Evolutionary conservation across 2,888 invertebrate species (phyloP), one percentile per base, ranked within the genome.

Genomic region (Acronicta psi): DNA sequence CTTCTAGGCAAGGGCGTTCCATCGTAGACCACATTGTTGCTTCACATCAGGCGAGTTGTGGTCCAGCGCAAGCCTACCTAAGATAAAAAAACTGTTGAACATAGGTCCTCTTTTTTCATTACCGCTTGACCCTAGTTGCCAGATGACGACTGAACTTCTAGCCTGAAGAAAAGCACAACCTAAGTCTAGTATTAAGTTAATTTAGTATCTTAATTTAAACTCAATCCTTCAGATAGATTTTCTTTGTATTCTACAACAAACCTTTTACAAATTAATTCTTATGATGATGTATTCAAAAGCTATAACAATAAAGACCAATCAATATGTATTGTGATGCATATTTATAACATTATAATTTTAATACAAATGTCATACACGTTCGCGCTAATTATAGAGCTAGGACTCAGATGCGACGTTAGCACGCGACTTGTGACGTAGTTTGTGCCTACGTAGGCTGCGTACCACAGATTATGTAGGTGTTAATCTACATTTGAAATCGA

Each of bases 251-350:
- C 29, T 23, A 23, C 29, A 18, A 14, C 25, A n/a, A 41, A 41
- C 20, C 1, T 34, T 31, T 50, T 18, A 10, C 41, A 20, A 41
- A 23, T 18, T 18, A 17, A 40, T 17, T 17, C 7, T 7, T 23
- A 47, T 11, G 9, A 47, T 11, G 9, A 14, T 3, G 23, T 37
- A 20, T 29, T 11, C 40, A 17, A 23, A 45, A 47, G 38, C 37
- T 47, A 37, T 40, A 51, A 44, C 25, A 58, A 64, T 37, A 14
- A 13, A 31, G 18, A 13, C 18, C 16, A 57, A 54, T 59, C 9
- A 53, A 43, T 50, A 53, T 66, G 36, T 49, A 51, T 47, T 6
- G 44, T 14, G n/a, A 25, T 55, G 46, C 36, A 55, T 40, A 62
- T 42, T 38, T 29, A 53, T 46, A 41, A 25, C 25, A 49, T 55